Conservation (phyloP, 2,888 invertebrate species). For the Tribolium freemani region DNA sequence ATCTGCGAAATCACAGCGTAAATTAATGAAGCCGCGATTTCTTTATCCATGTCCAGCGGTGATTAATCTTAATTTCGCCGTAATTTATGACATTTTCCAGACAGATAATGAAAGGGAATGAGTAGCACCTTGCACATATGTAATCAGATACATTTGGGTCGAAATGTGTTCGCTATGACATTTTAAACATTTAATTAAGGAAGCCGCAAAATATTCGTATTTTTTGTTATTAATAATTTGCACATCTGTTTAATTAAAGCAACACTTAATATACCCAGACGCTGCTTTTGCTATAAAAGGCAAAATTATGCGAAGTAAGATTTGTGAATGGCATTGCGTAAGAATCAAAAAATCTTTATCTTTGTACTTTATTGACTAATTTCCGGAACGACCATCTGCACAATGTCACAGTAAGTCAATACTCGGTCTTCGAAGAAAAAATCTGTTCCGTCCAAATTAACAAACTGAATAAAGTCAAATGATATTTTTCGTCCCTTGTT, state of each 20-base stretch:
- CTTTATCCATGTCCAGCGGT: neutral
- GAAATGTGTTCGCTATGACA: conserved; percentile 35
- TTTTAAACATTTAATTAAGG: conserved; percentile 32
- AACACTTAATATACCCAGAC: conserved; percentile 17
- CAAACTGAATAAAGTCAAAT: conserved; percentile 59
- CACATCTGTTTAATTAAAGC: conserved; percentile 37
- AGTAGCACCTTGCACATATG: conserved; percentile 31
- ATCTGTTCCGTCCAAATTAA: conserved; percentile 53
- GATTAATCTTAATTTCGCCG: neutral
- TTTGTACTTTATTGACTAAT: conserved; percentile 4
- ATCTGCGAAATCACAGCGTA: neutral
- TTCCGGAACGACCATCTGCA: conserved; percentile 30
- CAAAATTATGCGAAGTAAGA: conserved; percentile 10
- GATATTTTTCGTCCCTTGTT: conserved; percentile 56
- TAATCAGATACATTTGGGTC: conserved; percentile 37
- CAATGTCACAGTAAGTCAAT: conserved; percentile 5
- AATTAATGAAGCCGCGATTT: neutral
- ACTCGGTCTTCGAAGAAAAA: neutral
- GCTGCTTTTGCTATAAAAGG: conserved; percentile 24
- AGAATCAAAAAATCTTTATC: conserved; percentile 19
- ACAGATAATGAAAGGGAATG: neutral
- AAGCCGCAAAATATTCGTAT: conserved; percentile 26
- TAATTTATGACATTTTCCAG: neutral
- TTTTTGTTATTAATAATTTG: conserved; percentile 34
- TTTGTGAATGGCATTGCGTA: conserved; percentile 22